A percentile compares a stretch with the other conserved stretches of the same genome.
Evolutionary conservation across 2,888 invertebrate species (phyloP).

Genomic region (Aromia moschata): DNA sequence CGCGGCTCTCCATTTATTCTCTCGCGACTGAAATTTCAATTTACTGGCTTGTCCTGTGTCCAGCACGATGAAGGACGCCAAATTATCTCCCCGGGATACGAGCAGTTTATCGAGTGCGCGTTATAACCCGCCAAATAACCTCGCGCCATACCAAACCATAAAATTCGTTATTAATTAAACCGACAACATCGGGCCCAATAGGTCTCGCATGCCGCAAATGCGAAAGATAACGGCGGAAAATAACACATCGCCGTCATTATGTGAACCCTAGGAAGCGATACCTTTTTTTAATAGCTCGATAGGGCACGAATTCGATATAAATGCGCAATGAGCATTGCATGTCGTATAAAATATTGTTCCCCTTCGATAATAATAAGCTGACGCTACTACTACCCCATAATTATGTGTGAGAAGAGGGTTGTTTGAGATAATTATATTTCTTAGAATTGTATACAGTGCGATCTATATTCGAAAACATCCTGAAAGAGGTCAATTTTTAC

Average conservation of each 20-base stretch:
- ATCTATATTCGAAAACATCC: too few species aligned
- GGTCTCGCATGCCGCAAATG: conserved; percentile 23
- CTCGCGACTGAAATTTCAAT: too few species aligned
- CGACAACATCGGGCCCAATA: conserved; percentile 9
- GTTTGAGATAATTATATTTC: too few species aligned
- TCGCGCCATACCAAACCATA: neutral
- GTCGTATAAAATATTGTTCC: conserved; percentile 26
- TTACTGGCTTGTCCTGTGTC: too few species aligned
- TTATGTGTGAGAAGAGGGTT: neutral
- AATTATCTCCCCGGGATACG: too few species aligned
- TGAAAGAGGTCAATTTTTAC: too few species aligned
- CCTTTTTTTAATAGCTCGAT: conserved; percentile 30
- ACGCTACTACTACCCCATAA: neutral
- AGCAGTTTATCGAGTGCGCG: too few species aligned
- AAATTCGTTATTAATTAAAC: conserved; percentile 11
- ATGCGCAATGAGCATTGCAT: conserved; percentile 32
- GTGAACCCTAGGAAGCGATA: conserved; percentile 30
- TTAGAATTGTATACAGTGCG: too few species aligned
- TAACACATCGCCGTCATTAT: conserved; percentile 23
- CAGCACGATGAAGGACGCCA: too few species aligned
- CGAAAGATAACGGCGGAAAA: conserved; percentile 25
- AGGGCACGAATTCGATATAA: conserved; percentile 32
- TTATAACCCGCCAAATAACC: neutral
- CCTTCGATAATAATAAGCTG: conserved; percentile 12
- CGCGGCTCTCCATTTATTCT: too few species aligned